A percentile compares a stretch with the other conserved stretches of the same genome.
Evolutionary conservation across 2,797 vertebrate species (phyloP).

Genomic region (Rhynchonycteris naso): DNA sequence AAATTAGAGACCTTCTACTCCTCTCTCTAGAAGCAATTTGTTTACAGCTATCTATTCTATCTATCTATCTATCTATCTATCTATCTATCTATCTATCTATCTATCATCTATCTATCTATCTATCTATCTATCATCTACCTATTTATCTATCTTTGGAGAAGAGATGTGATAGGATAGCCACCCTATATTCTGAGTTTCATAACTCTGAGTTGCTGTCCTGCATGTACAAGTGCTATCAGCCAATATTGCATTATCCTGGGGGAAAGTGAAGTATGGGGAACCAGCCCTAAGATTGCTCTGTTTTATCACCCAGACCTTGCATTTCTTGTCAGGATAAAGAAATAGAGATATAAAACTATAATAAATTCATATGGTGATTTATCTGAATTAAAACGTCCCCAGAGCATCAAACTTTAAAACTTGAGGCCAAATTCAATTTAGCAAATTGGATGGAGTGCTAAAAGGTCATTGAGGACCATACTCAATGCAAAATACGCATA

Average conservation of each 20-base stretch:
- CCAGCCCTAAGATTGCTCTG: background rate
- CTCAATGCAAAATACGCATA: background rate
- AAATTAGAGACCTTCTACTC: background rate
- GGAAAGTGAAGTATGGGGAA: background rate
- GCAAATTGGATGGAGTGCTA: background rate
- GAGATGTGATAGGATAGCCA: background rate
- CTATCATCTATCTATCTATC: too few species aligned
- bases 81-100: background rate
- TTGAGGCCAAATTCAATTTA: background rate
- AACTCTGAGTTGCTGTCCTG: background rate
- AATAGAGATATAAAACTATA: background rate
- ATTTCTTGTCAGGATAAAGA: background rate
- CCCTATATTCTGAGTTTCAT: background rate
- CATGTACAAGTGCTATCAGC: background rate
- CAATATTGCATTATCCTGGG: background rate
- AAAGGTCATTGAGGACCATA: background rate
- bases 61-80: background rate
- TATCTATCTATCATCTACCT: background rate
- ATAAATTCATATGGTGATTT: background rate
- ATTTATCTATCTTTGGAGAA: background rate
- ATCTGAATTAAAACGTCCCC: background rate
- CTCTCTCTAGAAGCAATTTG: background rate
- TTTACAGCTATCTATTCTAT: background rate
- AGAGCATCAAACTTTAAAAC: background rate
- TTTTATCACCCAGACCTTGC: background rate